Evolutionary conservation across 2,113 vertebrate genomes (phyloP).

Genomic region (Trogon surrucura): DNA sequence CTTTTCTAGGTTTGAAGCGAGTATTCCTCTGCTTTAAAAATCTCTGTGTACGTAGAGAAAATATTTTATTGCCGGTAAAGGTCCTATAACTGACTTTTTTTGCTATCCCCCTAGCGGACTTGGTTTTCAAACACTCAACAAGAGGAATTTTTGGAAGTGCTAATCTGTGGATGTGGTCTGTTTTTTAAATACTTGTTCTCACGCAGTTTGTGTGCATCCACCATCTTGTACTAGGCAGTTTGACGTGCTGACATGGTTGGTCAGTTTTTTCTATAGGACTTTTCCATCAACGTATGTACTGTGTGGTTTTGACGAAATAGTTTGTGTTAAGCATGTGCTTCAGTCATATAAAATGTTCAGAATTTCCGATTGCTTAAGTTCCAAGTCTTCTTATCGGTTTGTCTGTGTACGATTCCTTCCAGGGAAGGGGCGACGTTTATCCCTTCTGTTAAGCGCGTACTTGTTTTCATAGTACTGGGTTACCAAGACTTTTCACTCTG

Average conservation of each 20-base stretch:
- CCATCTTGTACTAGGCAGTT: slow-evolving; percentile 71
- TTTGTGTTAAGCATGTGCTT: slow-evolving; percentile 83
- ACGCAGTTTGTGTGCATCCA: slow-evolving; percentile 72
- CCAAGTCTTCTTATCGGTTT: slow-evolving; percentile 69
- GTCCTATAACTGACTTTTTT: slow-evolving; percentile 41
- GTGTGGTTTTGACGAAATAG: slow-evolving; percentile 75
- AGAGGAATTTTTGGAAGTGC: slow-evolving; percentile 70
- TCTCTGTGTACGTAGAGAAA: slow-evolving; percentile 57
- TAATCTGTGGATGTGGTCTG: slow-evolving; percentile 69
- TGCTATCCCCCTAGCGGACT: slow-evolving; percentile 47
- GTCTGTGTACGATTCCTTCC: slow-evolving; percentile 73
- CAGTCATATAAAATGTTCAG: slow-evolving; percentile 78
- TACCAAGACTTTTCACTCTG: slow-evolving; percentile 23
- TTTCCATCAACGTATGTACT: slow-evolving; percentile 74
- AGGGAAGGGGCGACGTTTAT: slow-evolving; percentile 65
- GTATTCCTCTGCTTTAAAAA: slow-evolving; percentile 44
- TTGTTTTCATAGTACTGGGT: slow-evolving; percentile 74
- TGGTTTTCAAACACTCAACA: slow-evolving; percentile 58
- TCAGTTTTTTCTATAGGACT: slow-evolving; percentile 73
- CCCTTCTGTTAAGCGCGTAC: slow-evolving; percentile 49
- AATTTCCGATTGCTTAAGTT: slow-evolving; percentile 73
- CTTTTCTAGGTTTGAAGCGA: slow-evolving; percentile 63
- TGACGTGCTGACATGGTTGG: slow-evolving; percentile 71
- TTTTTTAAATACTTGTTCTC: slow-evolving; percentile 61
- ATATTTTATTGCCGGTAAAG: slow-evolving; percentile 62